A percentile compares a stretch with the other conserved stretches of the same genome.
phyloP scores from a whole-genome alignment of 2,888 invertebrate species.

The Lutraria lutraria region DNA sequence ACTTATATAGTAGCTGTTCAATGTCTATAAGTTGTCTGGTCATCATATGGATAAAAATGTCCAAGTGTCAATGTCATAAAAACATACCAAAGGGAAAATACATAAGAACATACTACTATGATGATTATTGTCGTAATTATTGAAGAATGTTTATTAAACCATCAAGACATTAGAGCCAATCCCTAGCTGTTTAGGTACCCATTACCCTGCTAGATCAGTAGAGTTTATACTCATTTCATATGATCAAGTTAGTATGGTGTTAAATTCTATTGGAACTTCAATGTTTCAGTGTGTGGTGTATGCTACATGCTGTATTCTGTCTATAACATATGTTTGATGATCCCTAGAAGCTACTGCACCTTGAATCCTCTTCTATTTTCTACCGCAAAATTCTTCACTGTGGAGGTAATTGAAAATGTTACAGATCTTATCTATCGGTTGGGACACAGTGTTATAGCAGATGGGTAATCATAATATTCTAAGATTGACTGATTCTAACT shows the following conservation, averaged over 20 bases:
- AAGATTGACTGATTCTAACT: not conserved
- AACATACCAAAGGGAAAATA: too few relatives aligned
- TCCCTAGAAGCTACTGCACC: slow-evolving; percentile 8
- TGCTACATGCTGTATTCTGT: not conserved
- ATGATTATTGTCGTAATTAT: too few relatives aligned
- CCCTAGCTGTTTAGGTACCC: not conserved
- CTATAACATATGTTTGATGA: not conserved
- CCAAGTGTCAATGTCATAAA: too few relatives aligned
- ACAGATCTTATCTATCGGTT: not conserved
- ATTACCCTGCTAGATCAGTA: not conserved
- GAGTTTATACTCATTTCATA: not conserved
- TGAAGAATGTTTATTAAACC: too few relatives aligned
- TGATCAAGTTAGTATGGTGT: not conserved
- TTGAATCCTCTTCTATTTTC: not conserved
- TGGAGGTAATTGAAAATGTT: not conserved
- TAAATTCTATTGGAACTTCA: not conserved
- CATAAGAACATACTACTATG: too few relatives aligned
- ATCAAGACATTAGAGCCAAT: not conserved
- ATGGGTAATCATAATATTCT: not conserved
- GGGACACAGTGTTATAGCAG: not conserved
- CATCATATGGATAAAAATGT: too few relatives aligned
- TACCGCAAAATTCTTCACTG: not conserved
- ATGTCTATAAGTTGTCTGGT: too few relatives aligned
- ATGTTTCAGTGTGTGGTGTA: not conserved
- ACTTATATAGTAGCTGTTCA: too few relatives aligned